phyloP scores from a whole-genome alignment of 2,113 vertebrate genomes.

The Ceratotherium simum region DNA sequence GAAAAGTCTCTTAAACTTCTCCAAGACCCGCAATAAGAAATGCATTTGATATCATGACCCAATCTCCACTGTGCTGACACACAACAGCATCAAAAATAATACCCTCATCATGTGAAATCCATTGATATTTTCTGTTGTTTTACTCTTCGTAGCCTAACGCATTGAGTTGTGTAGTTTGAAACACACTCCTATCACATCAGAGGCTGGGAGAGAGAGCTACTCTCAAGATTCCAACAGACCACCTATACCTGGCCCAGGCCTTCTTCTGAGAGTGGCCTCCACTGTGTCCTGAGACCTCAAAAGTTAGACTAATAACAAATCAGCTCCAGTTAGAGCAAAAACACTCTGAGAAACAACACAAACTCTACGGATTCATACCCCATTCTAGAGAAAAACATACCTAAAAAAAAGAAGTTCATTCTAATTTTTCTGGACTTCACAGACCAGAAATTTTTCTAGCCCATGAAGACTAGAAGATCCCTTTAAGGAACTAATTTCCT shows the following conservation, averaged over 20 bases:
- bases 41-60: background rate
- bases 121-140: background rate
- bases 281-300: too few species aligned
- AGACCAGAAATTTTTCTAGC: background rate
- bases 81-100: background rate
- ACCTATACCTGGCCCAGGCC: background rate
- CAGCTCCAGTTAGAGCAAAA: background rate
- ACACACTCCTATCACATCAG: background rate
- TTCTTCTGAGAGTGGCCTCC: background rate
- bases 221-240: background rate
- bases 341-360: background rate
- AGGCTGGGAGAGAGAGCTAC: background rate
- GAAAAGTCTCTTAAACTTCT: background rate
- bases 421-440: background rate
- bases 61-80: background rate
- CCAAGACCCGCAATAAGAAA: background rate
- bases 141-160: too few species aligned
- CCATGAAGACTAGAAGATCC: background rate
- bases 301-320: background rate
- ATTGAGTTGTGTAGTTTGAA: background rate
- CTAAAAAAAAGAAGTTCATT: too few species aligned
- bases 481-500: background rate
- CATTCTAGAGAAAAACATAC: background rate
- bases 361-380: fast-evolving
- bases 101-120: background rate